phyloP scores from a whole-genome alignment of 2,888 invertebrate species.

The Bellardia pandia region DNA sequence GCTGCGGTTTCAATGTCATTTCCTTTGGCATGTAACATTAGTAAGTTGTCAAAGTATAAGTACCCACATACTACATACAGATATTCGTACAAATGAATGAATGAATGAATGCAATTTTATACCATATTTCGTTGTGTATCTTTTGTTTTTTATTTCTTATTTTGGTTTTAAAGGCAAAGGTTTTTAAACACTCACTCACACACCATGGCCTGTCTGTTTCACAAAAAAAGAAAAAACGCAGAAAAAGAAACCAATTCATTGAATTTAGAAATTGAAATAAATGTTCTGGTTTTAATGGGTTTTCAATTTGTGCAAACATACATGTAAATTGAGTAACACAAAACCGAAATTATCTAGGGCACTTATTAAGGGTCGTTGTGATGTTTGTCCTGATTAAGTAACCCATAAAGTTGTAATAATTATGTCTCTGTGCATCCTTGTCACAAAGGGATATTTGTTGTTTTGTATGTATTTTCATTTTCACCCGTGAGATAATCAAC shows the following conservation, averaged over 20 bases:
- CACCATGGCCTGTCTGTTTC: neutral
- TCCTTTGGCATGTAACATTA: conserved; percentile 72
- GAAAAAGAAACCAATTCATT: neutral
- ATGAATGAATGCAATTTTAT: conserved; percentile 58
- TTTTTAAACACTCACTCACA: conserved; percentile 27
- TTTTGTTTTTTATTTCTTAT: conserved; percentile 18
- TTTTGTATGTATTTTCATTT: conserved; percentile 36
- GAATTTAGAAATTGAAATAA: conserved; percentile 21
- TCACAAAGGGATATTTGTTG: conserved; percentile 51
- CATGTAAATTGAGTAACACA: conserved; percentile 26
- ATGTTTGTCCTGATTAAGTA: conserved; percentile 28
- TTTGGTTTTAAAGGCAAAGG: conserved; percentile 46
- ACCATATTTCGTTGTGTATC: conserved; percentile 22
- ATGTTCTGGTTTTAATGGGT: conserved; percentile 61
- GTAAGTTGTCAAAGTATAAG: conserved; percentile 61
- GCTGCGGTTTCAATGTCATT: conserved; percentile 80
- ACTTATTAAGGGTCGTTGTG: conserved; percentile 56
- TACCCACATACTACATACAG: neutral
- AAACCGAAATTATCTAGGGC: conserved; percentile 33
- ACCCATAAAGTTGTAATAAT: conserved; percentile 55
- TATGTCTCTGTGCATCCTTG: conserved; percentile 60
- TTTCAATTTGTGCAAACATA: conserved; percentile 66
- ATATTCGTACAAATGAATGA: neutral
- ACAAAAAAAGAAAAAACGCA: neutral
- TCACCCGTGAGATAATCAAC: conserved; percentile 80